Evolutionary conservation across 2,797 vertebrate genomes (phyloP), one percentile per base, ranked within the genome.

Genomic region (Brachyalestes nurse): DNA sequence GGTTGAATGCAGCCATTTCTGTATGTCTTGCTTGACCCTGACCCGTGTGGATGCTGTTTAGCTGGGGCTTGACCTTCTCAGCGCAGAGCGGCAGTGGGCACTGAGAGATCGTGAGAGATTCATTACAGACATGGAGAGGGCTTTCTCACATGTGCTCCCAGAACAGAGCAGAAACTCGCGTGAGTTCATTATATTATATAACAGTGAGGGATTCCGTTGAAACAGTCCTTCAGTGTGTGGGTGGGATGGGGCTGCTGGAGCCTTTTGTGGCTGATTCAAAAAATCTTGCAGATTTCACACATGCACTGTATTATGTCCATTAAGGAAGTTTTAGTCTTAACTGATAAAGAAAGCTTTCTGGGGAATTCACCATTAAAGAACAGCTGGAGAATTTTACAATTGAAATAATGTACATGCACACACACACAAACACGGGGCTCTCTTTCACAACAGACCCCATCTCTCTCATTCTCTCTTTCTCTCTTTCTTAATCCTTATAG

Each of bases 71-170:
- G 45, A 71, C 69, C 47, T 17, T 28, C 23, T 51, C 21, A 53
- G 69, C 25, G 0, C 69, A 19, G 47, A 53, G 47, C 47, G 17
- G 51, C 47, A 53, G 69, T 71, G 16, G 47, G 45, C 21, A 25
- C 47, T 23, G 23, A 9, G 25, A 71, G 47, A 51, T 19, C 42
- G 14, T 70, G 67, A 49, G 67, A 70, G 42, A 47, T 70, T 70
- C 21, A 25, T 49, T 47, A 70, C 42, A 49, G 19, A 21, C 42
- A 25, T 3, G 53, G 14, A 6, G 21, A 28, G 19, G 25, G 16
- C 34, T 19, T 65, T 40, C 34, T 40, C 62, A 65, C 62, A 65
- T n/a, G 34, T 40, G 62, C 23, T 51, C 45, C 16, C 21, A 51
- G 4, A 49, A 17, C 67, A 70, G 21, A 34, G 25, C 45, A 53